Evolutionary conservation across 2,797 vertebrate genomes (phyloP), one percentile per base, ranked within the genome.

Genomic region (Platalea minor): DNA sequence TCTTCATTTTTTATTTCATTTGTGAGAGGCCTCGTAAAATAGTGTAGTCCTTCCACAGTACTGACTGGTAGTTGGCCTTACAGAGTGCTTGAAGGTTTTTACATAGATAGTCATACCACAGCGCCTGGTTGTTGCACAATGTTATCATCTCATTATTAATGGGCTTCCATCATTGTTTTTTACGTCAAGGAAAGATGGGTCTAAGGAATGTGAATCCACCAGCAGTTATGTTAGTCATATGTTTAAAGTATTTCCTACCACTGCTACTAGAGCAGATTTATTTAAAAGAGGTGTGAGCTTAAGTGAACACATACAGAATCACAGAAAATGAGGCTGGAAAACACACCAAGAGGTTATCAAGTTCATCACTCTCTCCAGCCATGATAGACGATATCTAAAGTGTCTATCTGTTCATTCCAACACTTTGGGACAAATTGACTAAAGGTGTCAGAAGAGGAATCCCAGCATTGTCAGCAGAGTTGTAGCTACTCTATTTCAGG

Each of bases 1-100:
- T 87, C 48, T 93, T 91, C 69, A 59, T 79, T 92, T 97, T 96
- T 90, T 75, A 43, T 94, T 96, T 96, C 33, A 88, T 83, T 75
- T 88, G 48, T 75, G 92, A 92, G 45, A 56, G 48, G 28, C 39
- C 80, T 91, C 21, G 85, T 78, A 54, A 91, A 91, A 89, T 24
- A 64, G 28, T 29, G 39, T 48, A 57, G 48, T 25, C 41, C 94
- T 84, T 85, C 50, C 41, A 70, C 39, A 57, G 41, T 31, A 85
- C 31, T 37, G 83, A 13, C 46, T 4, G 29, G 28, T 74, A 43
- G 69, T 7, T 94, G 81, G 67, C 39, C 60, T 56, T 59, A 86
- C 76, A 96, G 45, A 93, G 53, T 10, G 35, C 64, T 93, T 56
- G 37, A 65, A 91, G 24, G 25, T 89, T 81, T 75, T 88, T n/a